A percentile compares a stretch with the other conserved stretches of the same genome.
Evolutionary conservation across 2,888 invertebrate species (phyloP).

Genomic region (Drosophila trichaetosa): DNA sequence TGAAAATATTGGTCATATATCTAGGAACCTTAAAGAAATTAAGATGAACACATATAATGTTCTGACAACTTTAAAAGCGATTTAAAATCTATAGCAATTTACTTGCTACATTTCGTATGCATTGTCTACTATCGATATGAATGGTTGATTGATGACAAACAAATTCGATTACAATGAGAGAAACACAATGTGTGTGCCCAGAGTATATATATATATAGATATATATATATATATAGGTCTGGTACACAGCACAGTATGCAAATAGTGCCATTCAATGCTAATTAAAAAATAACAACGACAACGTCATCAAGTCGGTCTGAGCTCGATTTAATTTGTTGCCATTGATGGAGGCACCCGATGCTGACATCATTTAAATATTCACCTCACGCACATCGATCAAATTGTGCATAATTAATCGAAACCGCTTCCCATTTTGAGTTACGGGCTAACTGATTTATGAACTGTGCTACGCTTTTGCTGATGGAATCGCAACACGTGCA

Average conservation of each 20-base stretch:
- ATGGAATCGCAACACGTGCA: conserved; percentile 69
- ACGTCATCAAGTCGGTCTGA: conserved; percentile 53
- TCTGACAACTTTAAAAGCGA: not conserved
- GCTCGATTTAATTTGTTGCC: conserved; percentile 14
- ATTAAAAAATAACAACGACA: conserved; percentile 58
- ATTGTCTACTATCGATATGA: not conserved
- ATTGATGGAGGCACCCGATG: conserved; percentile 15
- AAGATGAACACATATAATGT: not conserved
- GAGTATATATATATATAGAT: not conserved
- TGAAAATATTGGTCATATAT: not conserved
- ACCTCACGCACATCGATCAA: conserved; percentile 75
- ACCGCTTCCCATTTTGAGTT: conserved; percentile 8
- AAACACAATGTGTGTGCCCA: conserved; percentile 14
- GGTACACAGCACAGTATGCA: conserved; percentile 49
- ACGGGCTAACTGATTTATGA: conserved; percentile 63
- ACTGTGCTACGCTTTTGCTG: conserved; percentile 53
- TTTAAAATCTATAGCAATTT: not conserved
- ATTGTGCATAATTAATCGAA: conserved; percentile 75
- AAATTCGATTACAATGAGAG: conserved; percentile 10
- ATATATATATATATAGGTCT: not conserved
- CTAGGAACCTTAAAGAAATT: not conserved
- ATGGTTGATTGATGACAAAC: conserved; percentile 3
- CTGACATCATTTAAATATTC: conserved; percentile 43
- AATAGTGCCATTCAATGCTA: conserved; percentile 61
- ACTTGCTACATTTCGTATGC: not conserved